These are phyloP conservation scores for Microchirus variegatus DNA, from an alignment of 2,797 vertebrate species.

Conservation along the genomic window DNA sequence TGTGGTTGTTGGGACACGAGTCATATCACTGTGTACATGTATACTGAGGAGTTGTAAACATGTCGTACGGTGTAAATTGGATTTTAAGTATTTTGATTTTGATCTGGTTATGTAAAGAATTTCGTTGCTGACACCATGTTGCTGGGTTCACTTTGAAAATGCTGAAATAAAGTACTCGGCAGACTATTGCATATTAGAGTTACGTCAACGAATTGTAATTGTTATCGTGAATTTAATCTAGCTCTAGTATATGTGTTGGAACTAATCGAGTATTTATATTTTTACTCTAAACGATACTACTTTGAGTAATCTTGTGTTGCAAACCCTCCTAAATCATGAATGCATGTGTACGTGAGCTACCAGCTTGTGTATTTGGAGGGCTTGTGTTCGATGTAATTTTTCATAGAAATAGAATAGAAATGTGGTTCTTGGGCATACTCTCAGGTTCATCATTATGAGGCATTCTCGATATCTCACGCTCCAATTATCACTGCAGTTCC, in stretches of 20 bases:
- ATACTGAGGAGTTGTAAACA: neutral
- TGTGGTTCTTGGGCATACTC: neutral
- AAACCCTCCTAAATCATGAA: no score
- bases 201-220: neutral
- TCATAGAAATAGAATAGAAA: no score
- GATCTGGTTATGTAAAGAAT: no score
- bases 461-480: conserved; percentile 12
- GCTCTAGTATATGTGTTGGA: neutral
- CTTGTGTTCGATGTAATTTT: no score
- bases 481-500: conserved; percentile 14
- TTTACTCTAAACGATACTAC: no score
- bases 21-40: conserved; percentile 20
- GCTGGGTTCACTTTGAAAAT: no score
- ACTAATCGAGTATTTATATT: neutral
- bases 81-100: no score
- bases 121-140: no score
- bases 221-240: neutral
- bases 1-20: conserved; percentile 30
- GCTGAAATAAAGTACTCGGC: rapidly evolving
- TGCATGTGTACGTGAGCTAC: no score
- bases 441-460: neutral
- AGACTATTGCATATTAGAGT: neutral
- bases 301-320: no score
- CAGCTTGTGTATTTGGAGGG: no score
- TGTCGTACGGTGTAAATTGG: neutral